Base-by-base conservation (phyloP, 2,888 invertebrate genomes). In the Folsomia manolachei region DNA sequence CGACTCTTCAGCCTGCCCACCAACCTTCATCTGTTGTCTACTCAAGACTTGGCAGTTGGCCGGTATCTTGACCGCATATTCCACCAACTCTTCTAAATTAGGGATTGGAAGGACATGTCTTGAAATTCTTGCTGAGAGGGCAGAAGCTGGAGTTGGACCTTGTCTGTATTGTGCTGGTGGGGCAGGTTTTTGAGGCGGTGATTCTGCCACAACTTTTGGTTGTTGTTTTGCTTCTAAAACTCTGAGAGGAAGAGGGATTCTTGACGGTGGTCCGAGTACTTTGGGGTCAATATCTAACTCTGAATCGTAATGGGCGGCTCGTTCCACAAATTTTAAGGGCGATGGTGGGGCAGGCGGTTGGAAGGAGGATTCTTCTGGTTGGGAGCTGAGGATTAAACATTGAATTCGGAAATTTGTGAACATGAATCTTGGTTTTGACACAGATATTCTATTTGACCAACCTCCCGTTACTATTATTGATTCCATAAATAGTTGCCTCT, bases 101-200 rank as follows among this genome's bases (percentile, higher is more conserved):
- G 89, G 89, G 66, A 88, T 85, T 0, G 93, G 93, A 69, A 93
- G 85, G 80, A 91, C 89, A 79, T 90, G 88, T 74, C 93, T 86
- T 0, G 91, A 88, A 61, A 94, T 85, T 70, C 93, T 87, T 14
- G 90, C 89, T 82, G 90, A 88, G n/a, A 92, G 88, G 1, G 91
- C 91, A 23, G 87, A 87, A 82, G 89, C 82, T 72, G 85, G 84
- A 19, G 82, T 74, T 19, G 72, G 69, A 23, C 72, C 70, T 9
- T 66, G 26, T 25, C 27, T 51, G 61, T 60, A 27, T 39, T 67
- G 69, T n/a, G 56, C 21, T 2, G 56, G 56, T 26, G 52, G 1
- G 23, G 53, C 19, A n/a, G 56, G 67, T 14, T n/a, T 26, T 26
- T 53, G 25, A 24, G 62, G 25, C 7, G 23, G 7, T 2, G 7